Evolutionary conservation across 2,888 invertebrate species (phyloP), one percentile per base, ranked within the genome.

Genomic region (Microchrysa polita): DNA sequence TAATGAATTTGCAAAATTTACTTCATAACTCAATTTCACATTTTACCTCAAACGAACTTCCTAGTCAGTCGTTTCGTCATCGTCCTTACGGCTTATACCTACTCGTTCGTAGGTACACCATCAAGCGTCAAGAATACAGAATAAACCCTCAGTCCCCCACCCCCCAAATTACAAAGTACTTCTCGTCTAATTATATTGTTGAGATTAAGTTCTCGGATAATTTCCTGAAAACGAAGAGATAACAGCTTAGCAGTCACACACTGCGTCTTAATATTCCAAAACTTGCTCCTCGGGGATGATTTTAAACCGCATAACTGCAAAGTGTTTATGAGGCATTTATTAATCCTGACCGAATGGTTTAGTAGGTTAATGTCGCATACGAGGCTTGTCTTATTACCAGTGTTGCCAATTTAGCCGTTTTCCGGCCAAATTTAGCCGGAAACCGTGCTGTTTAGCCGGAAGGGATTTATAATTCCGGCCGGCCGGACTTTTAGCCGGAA

Each of bases 1-100:
- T 69, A 69, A 69, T 69, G 69, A 69, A 69, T 69, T 69, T 69
- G 55, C 69, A 40, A 57, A 69, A 69, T 69, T 69, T 69, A 57
- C 57, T 69, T 42, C 57, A 69, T 69, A 69, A 69, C 69, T 69
- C 23, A 57, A 69, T 69, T 69, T 69, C 40, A 48, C 42, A 55
- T 69, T 69, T 69, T 23, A 69, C 69, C 69, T 69, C 69, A 69
- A 69, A 57, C 55, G 69, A 69, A 55, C 34, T 69, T 12, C 14
- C 40, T 57, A 55, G 42, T 40, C 27, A 23, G 63, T 67, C 60
- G 14, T 34, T n/a, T n/a, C n/a, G 14, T 4, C 4, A 4, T 27
- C 27, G 60, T 20, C n/a, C 18, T 16, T 23, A 5, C 1, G 1
- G 2, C 60, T 12, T 60, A 12, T 48, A 20, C 9, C 2, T 48